Conservation (phyloP, 2,888 invertebrate species). For the Sinhomidia bicolor region DNA sequence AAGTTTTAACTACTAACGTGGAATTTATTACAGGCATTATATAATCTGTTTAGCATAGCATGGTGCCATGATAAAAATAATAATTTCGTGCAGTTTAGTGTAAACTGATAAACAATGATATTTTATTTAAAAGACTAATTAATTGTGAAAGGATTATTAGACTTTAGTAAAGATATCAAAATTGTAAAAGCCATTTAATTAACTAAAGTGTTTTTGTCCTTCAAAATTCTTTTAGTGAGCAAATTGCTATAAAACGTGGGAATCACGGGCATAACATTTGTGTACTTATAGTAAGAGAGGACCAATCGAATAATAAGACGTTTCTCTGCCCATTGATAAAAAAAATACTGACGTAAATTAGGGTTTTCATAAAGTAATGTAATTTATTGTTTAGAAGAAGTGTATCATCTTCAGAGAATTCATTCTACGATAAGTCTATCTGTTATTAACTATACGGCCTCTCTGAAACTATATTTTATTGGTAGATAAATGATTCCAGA, state of each 20-base stretch:
- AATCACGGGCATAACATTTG: not conserved
- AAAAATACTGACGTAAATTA: no score
- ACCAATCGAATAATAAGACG: no score
- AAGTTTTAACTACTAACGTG: no score
- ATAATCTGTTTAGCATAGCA: no score
- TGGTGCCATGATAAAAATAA: no score
- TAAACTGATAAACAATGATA: no score
- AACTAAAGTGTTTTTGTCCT: not conserved
- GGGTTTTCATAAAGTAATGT: not conserved
- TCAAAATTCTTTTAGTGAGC: no score
- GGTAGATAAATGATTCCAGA: slow-evolving; percentile 51
- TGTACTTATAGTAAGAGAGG: not conserved
- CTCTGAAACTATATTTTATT: slow-evolving; percentile 13
- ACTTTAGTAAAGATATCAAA: not conserved
- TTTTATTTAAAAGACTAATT: not conserved
- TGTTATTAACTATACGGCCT: no score
- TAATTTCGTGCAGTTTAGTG: no score
- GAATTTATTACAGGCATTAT: no score
- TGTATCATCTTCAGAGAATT: not conserved
- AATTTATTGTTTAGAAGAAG: not conserved
- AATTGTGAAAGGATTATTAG: not conserved
- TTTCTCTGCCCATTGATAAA: not conserved
- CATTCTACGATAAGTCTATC: not conserved
- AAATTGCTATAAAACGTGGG: no score
- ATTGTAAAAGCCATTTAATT: not conserved